Evolutionary conservation across 2,797 vertebrate species (phyloP).

Genomic region (Sebastes ruberrimus): DNA sequence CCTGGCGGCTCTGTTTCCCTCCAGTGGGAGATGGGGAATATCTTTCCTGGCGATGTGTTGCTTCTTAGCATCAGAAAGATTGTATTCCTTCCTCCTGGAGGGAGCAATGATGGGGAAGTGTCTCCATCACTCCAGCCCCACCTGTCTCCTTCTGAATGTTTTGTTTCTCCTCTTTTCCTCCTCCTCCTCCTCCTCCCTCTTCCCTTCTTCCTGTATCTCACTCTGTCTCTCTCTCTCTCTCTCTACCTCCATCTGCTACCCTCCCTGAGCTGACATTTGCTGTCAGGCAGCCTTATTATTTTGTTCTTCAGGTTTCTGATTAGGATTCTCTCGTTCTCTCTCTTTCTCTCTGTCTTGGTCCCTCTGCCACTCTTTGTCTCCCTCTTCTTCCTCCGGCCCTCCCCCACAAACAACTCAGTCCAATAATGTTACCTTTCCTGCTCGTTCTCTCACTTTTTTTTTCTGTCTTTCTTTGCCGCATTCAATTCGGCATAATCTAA

Average conservation of each 20-base stretch:
- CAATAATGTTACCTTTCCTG: constrained; percentile 37
- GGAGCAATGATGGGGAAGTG: constrained; percentile 54
- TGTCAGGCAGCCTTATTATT: constrained; percentile 81
- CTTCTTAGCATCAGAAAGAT: constrained; percentile 65
- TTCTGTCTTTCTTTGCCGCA: constrained; percentile 40
- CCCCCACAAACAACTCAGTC: constrained; percentile 36
- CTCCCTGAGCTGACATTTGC: constrained; percentile 78
- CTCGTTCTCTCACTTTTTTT: constrained; percentile 27
- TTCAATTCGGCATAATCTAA: constrained; percentile 67
- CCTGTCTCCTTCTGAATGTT: constrained; percentile 54
- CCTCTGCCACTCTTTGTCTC: constrained; percentile 14
- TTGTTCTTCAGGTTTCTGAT: constrained; percentile 79
- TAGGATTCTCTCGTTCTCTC: constrained; percentile 62
- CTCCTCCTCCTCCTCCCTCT: background rate
- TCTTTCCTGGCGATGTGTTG: constrained; percentile 59
- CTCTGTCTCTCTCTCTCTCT: constrained; percentile 2
- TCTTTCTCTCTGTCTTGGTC: constrained; percentile 31
- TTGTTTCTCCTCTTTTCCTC: constrained; percentile 2
- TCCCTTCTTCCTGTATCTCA: constrained; percentile 11
- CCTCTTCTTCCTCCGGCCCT: constrained; percentile 13
- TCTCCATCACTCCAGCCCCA: constrained; percentile 64
- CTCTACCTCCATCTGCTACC: constrained; percentile 48
- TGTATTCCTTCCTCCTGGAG: constrained; percentile 56
- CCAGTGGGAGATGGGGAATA: constrained; percentile 68
- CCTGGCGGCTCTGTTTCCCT: constrained; percentile 63